These are phyloP conservation scores for Peucedramus taeniatus DNA, from an alignment of 2,113 vertebrate genomes.

Conservation along the genomic window DNA sequence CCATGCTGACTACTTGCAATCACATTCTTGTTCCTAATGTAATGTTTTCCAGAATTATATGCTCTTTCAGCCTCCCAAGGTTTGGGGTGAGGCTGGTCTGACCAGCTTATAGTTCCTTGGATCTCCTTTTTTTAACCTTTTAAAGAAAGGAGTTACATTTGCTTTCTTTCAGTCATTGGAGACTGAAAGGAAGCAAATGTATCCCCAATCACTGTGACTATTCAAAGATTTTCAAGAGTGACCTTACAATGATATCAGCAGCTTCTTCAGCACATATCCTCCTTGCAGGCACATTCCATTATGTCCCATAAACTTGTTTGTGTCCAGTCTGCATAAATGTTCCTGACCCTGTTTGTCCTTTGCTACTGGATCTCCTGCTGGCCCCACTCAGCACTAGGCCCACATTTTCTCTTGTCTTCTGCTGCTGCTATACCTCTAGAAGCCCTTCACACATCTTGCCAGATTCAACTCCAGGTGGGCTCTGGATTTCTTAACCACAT, in stretches of 20 bases:
- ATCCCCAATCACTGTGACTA: not conserved
- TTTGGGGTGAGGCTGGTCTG: not conserved
- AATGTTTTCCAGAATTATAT: not conserved
- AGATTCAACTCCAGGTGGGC: not conserved
- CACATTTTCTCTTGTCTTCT: not conserved
- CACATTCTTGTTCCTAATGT: not conserved
- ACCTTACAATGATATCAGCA: not conserved
- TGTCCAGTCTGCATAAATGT: not conserved
- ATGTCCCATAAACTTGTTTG: not conserved
- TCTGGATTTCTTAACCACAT: not conserved
- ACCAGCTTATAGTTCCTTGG: not conserved
- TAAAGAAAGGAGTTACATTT: not conserved
- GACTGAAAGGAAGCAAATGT: no score
- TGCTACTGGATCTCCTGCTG: not conserved
- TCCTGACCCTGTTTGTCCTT: not conserved
- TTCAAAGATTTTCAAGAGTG: not conserved
- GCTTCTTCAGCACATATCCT: not conserved
- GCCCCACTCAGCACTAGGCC: not conserved
- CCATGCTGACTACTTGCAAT: not conserved
- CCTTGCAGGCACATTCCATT: not conserved
- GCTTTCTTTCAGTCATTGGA: not conserved
- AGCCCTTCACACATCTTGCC: not conserved
- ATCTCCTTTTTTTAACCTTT: not conserved
- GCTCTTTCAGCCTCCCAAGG: not conserved
- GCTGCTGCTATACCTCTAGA: not conserved